A percentile compares a stretch with the other conserved stretches of the same genome.
Conservation (phyloP, 2,113 vertebrate genomes). For the Colius striatus region DNA sequence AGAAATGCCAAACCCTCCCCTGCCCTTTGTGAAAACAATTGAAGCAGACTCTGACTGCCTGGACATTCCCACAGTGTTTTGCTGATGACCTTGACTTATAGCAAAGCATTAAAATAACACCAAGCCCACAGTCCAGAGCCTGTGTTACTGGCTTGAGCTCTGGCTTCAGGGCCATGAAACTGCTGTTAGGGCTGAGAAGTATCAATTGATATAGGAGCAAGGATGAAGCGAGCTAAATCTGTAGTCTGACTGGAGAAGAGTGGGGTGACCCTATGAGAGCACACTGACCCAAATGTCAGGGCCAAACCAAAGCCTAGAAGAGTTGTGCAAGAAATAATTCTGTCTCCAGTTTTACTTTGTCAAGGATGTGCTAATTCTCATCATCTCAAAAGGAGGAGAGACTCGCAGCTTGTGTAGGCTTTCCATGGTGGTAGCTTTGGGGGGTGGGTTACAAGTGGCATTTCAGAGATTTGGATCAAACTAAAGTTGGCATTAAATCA, state of each 20-base stretch:
- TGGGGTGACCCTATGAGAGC: neutral
- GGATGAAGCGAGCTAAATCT: neutral
- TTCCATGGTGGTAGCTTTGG: neutral
- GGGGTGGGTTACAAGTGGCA: neutral
- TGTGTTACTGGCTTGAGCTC: neutral
- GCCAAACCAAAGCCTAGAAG: neutral
- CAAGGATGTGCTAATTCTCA: neutral
- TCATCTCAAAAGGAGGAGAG: neutral
- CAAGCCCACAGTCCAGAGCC: neutral
- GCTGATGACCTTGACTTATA: slow-evolving; percentile 30
- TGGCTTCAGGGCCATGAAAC: neutral
- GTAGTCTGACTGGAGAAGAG: neutral
- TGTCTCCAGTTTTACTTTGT: neutral
- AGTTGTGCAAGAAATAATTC: neutral
- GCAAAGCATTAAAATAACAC: neutral
- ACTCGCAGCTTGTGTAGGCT: neutral
- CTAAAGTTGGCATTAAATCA: neutral
- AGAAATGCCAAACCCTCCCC: slow-evolving; percentile 61
- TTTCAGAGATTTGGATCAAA: neutral
- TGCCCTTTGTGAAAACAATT: slow-evolving; percentile 53
- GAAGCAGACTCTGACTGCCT: neutral
- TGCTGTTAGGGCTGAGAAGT: neutral
- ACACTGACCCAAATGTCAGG: neutral
- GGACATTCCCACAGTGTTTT: slow-evolving; percentile 18
- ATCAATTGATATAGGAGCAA: neutral